Base-by-base conservation (phyloP, 2,797 vertebrate genomes). In the Muscicapa striata region DNA sequence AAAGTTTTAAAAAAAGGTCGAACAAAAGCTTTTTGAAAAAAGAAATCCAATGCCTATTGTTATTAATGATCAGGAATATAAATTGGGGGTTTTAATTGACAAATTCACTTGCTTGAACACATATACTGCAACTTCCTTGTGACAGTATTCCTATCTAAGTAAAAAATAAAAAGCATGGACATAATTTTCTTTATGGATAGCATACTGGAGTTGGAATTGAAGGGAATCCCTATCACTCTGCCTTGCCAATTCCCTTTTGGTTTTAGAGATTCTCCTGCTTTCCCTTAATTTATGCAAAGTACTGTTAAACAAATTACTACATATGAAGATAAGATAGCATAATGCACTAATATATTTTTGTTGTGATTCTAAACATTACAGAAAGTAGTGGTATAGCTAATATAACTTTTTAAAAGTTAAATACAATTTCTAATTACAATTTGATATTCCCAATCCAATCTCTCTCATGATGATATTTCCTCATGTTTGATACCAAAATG, bases 261-360 rank as follows among this genome's bases (percentile, higher is more conserved):
- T 87, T 85, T 41, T 55, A 93, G 67, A 97, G 92, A 95, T 94
- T 93, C 94, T 95, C n/a, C 74, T 93, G 62, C 86, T 96, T 97
- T 95, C 63, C 3, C 5, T 58, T 97, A 94, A 96, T 97, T 97
- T 97, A 96, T 95, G 81, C 90, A 95, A 96, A 95, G 70, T 94
- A n/a, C 92, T 95, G 95, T 95, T 97, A 97, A 97, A 97, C 92
- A 96, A 97, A 97, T 97, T 93, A 94, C 90, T 95, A 85, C 81
- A 77, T 93, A 94, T 86, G 87, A 95, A 96, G 94, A 97, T 94
- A 97, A 96, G 84, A 93, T 96, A 95, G 41, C 46, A 76, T 77
- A 67, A 96, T 91, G 84, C 73, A 93, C 74, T 95, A 89, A 91
- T 88, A 84, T 89, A 93, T 85, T 97, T 96, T 97, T 97, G 94